Evolutionary conservation across 2,797 vertebrate genomes (phyloP).

Genomic region (Hypotaenidia okinawae): DNA sequence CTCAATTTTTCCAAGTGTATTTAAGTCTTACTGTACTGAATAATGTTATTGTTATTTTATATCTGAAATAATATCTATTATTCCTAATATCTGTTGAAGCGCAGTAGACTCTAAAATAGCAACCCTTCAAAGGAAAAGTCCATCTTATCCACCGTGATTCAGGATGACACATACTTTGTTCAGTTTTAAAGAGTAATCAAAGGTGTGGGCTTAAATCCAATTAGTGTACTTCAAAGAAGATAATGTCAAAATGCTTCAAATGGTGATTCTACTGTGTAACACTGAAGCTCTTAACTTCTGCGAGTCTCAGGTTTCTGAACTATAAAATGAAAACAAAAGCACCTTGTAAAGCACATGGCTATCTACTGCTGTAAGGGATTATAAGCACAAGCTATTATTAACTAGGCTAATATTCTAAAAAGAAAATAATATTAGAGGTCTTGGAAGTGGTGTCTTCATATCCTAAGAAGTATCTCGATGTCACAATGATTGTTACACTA

Average conservation of each 20-base stretch:
- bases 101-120: conserved; percentile 1
- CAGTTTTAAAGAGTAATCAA: conserved; percentile 44
- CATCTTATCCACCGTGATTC: not conserved
- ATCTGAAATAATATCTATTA: conserved; percentile 41
- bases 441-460: not conserved
- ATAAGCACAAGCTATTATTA: not conserved
- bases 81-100: conserved; percentile 28
- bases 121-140: conserved; percentile 21
- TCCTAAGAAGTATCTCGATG: not conserved
- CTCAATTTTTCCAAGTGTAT: not conserved
- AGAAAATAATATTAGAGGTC: not conserved
- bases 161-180: conserved; percentile 30
- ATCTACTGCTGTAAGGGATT: not conserved
- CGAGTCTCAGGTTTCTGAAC: conserved; percentile 1
- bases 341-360: not conserved
- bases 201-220: conserved; percentile 51
- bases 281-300: not conserved
- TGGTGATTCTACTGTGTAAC: not conserved
- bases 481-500: not conserved
- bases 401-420: not conserved
- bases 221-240: conserved; percentile 37
- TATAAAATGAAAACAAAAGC: conserved; percentile 17
- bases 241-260: conserved; percentile 16
- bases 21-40: conserved; percentile 19
- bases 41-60: conserved; percentile 11